A percentile compares a stretch with the other conserved stretches of the same genome.
Evolutionary conservation across 92 coral and sea anemone genomes (phyloP).

Genomic region (Desmophyllum pertusum): DNA sequence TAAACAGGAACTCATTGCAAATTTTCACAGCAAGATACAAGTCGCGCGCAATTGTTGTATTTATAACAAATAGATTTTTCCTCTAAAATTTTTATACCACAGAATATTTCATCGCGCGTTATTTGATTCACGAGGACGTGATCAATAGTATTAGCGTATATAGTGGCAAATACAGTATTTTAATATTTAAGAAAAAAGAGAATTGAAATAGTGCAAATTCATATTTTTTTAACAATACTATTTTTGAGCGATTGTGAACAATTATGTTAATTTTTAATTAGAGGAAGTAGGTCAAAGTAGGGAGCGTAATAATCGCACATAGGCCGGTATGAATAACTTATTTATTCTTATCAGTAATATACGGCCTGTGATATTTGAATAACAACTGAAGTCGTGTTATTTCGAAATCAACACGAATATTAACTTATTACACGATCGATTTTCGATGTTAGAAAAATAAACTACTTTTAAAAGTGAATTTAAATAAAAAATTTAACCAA

Average conservation of each 20-base stretch:
- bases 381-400: background rate
- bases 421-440: background rate
- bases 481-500: background rate
- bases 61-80: background rate
- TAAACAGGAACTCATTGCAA: background rate
- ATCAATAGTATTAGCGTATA: background rate
- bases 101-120: background rate
- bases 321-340: background rate
- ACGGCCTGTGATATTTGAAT: background rate
- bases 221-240: constrained; percentile 25
- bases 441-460: background rate
- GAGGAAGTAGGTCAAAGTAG: background rate
- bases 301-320: background rate
- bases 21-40: constrained; percentile 16
- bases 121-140: background rate
- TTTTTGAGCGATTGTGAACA: constrained; percentile 19
- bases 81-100: background rate
- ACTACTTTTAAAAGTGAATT: background rate
- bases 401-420: background rate
- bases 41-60: background rate
- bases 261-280: constrained; percentile 26
- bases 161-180: constrained; percentile 2
- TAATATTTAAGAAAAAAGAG: background rate
- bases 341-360: background rate
- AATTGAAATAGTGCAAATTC: background rate